phyloP scores from a whole-genome alignment of 92 coral and sea anemone genomes.

The Muricea muricata region DNA sequence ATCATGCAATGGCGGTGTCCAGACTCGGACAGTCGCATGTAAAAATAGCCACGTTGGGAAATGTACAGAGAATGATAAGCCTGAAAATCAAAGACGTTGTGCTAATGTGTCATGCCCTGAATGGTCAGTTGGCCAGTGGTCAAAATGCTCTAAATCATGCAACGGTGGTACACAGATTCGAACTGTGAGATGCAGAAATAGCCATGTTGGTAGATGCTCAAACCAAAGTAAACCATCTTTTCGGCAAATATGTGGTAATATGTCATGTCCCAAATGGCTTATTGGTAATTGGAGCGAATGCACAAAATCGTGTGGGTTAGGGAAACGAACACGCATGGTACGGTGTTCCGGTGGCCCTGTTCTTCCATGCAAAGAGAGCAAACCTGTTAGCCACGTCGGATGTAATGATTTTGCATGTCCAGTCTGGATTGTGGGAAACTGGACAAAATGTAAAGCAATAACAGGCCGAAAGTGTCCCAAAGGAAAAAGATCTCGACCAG shows the following conservation, averaged over 20 bases:
- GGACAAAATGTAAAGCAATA: background rate
- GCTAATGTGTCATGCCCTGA: slow-evolving; percentile 47
- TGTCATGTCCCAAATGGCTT: slow-evolving; percentile 54
- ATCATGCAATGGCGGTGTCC: slow-evolving; percentile 54
- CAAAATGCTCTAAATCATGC: slow-evolving; percentile 50
- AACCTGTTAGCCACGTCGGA: background rate
- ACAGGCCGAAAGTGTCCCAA: background rate
- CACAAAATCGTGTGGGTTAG: slow-evolving; percentile 32
- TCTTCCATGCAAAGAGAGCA: background rate
- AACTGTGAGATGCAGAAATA: slow-evolving; percentile 55
- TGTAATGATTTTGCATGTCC: background rate
- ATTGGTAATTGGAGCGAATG: slow-evolving; percentile 44
- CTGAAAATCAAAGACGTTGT: background rate
- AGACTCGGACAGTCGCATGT: slow-evolving; percentile 46
- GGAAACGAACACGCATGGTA: background rate
- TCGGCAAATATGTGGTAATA: slow-evolving; percentile 42
- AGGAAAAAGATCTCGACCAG: slow-evolving; percentile 4
- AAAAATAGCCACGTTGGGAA: slow-evolving; percentile 32
- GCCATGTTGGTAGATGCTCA: slow-evolving; percentile 61
- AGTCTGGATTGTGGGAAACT: background rate
- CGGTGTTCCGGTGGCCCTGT: background rate
- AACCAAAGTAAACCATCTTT: slow-evolving; percentile 20
- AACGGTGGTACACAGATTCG: background rate
- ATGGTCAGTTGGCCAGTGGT: slow-evolving; percentile 38
- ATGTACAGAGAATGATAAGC: background rate